Evolutionary conservation across 2,113 vertebrate genomes (phyloP), one percentile per base, ranked within the genome.

Genomic region (Polyodon spathula): DNA sequence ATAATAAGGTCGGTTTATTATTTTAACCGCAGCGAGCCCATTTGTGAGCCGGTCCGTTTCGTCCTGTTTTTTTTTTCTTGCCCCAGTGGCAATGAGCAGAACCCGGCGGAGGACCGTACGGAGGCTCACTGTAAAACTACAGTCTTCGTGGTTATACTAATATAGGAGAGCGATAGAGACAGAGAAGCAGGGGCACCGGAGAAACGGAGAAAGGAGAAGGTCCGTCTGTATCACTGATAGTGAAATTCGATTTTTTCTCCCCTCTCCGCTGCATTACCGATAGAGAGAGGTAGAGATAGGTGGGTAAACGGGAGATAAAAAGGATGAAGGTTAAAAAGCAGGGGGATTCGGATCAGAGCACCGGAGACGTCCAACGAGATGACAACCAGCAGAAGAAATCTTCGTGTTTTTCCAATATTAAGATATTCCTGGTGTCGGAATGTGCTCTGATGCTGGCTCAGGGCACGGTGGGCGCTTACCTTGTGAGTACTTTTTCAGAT

Each of bases 371-470:
- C 68, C 78, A 85, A 55, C 74, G 75, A 66, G 84, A 83, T 76
- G 77, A 83, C 75, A 86, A 74, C 72, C 81, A 83, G 75, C 81
- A 81, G 52, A 89, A 88, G 79, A 90, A 88, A 75, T 73, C 82
- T 6, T 93, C 92, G 9, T 93, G 93, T 79, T 97, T 97, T 81
- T 91, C 90, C 62, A 97, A 88, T 79, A 97, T 98, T 82, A 96
- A 94, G 83, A 89, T 98, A 73, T 98, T 98, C 78, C 75, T 98
- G 73, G 84, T 96, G 68, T 90, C 95, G 68, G 94, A 98, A 83
- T 97, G 95, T 77, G 94, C 93, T 8, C 84, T 98, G 71, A 94
- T 98, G 94, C 75, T 98, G 87, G 95, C 95, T 12, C 95, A 98
- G 81, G 94, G 93, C 76, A 98, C 95, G 12, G 94, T 97, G 59